These are phyloP conservation scores for Aproaerema taeniolella DNA, from an alignment of 2,888 invertebrate genomes.

Conservation along the genomic window DNA sequence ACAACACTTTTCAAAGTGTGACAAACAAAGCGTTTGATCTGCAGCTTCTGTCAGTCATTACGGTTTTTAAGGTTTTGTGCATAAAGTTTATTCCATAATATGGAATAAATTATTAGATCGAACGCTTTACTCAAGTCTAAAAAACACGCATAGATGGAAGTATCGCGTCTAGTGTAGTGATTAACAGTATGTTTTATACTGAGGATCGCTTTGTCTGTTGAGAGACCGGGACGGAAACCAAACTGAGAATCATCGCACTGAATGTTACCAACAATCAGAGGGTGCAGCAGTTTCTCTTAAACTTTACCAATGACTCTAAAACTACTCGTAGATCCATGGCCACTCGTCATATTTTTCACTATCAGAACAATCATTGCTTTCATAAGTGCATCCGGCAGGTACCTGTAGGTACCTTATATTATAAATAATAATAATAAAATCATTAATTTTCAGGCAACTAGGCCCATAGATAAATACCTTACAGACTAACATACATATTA, in stretches of 20 bases:
- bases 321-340: neutral
- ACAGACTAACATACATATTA: no score
- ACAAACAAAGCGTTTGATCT: no score
- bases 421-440: no score
- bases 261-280: no score
- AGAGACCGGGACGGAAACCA: slow-evolving; percentile 19
- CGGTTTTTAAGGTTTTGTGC: no score
- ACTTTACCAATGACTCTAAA: slow-evolving; percentile 5
- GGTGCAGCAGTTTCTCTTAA: neutral
- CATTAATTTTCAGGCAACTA: no score
- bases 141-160: slow-evolving; percentile 16
- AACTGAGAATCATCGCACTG: slow-evolving; percentile 14
- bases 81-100: slow-evolving; percentile 16
- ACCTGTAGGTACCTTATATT: no score
- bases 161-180: slow-evolving; percentile 12
- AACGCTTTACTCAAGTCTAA: slow-evolving; percentile 18
- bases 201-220: slow-evolving; percentile 18
- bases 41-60: no score
- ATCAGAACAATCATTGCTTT: slow-evolving; percentile 1
- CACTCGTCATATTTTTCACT: slow-evolving; percentile 2
- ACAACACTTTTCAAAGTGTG: no score
- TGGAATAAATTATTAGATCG: slow-evolving; percentile 13
- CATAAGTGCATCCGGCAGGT: slow-evolving; percentile 3
- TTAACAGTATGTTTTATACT: neutral
- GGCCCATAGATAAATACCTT: no score